Evolutionary conservation across 2,797 vertebrate species (phyloP).

Genomic region (Clarias pachynema): DNA sequence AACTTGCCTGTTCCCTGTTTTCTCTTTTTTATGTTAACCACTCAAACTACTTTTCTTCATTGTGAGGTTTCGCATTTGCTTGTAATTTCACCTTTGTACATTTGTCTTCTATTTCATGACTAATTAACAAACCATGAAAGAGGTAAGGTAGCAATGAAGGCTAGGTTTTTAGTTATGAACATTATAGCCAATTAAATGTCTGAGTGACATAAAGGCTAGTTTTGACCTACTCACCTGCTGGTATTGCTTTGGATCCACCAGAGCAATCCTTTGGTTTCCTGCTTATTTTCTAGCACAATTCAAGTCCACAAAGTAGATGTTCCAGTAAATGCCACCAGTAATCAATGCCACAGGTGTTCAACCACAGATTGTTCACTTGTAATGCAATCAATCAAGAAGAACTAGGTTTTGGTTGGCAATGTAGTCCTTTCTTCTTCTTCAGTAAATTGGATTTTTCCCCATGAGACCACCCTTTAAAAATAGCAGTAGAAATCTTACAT

Average conservation of each 20-base stretch:
- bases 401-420: not conserved
- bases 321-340: not conserved
- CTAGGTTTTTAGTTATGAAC: not conserved
- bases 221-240: not conserved
- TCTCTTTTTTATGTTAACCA: not conserved
- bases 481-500: no score
- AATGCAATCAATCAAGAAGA: not conserved
- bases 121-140: not conserved
- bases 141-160: not conserved
- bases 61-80: not conserved
- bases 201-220: not conserved
- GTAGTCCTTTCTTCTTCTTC: not conserved
- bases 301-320: not conserved
- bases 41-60: not conserved
- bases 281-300: not conserved
- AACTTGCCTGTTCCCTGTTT: not conserved
- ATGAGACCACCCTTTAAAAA: not conserved
- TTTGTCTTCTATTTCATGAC: not conserved
- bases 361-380: not conserved
- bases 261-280: not conserved
- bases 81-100: not conserved
- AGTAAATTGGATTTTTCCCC: not conserved
- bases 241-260: no score
- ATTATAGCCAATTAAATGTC: not conserved
- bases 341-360: not conserved